phyloP scores from a whole-genome alignment of 1,140 invertebrate species.

The Vanessa atalanta region DNA sequence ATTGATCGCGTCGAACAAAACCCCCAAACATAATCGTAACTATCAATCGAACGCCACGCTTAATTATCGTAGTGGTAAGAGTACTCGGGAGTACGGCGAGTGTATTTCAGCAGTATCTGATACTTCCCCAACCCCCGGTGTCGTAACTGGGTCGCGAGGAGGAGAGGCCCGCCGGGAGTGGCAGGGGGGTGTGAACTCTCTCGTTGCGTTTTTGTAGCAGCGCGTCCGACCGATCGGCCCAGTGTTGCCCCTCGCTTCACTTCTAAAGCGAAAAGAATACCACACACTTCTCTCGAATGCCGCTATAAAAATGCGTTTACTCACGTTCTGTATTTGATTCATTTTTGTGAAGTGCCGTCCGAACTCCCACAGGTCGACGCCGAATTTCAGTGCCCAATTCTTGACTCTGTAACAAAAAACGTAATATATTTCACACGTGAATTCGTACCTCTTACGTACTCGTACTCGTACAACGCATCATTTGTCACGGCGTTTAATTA shows the following conservation, averaged over 20 bases:
- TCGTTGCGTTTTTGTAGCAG: constrained; percentile 63
- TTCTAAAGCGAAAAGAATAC: constrained; percentile 41
- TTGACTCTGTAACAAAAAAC: constrained; percentile 87
- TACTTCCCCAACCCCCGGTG: constrained; percentile 33
- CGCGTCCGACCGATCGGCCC: constrained; percentile 59
- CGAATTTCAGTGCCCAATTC: constrained; percentile 94
- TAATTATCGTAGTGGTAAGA: constrained; percentile 46
- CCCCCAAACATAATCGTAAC: neutral
- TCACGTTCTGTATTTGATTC: constrained; percentile 92
- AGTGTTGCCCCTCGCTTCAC: constrained; percentile 51
- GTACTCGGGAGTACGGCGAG: constrained; percentile 42
- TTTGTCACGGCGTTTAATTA: constrained; percentile 44
- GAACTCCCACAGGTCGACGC: constrained; percentile 93
- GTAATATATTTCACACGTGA: constrained; percentile 30
- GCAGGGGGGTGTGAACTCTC: constrained; percentile 48
- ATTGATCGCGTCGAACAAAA: neutral
- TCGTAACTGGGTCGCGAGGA: constrained; percentile 56
- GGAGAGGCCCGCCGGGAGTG: constrained; percentile 29
- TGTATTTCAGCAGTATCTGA: constrained; percentile 47
- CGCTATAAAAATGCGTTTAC: constrained; percentile 57
- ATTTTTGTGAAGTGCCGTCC: constrained; percentile 92
- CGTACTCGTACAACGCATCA: constrained; percentile 9
- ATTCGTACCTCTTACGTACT: constrained; percentile 25
- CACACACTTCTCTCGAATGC: constrained; percentile 31
- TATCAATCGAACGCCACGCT: constrained; percentile 41